phyloP scores from a whole-genome alignment of 2,888 invertebrate genomes.

The Matsumyia berberina region DNA sequence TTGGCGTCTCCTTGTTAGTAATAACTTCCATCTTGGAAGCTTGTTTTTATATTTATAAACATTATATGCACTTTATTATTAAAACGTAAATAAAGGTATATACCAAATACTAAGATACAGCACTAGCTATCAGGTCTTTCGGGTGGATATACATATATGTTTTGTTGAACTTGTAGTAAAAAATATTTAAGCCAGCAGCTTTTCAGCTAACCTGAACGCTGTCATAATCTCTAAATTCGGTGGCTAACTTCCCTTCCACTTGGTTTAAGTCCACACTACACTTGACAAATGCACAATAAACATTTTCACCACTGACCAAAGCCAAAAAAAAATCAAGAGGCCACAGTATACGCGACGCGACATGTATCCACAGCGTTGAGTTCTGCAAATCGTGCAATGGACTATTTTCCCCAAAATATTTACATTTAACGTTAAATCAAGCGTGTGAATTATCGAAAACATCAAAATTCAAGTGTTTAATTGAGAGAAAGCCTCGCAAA shows the following conservation, averaged over 20 bases:
- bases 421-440: slow-evolving; percentile 14
- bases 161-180: too few relatives aligned
- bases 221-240: not conserved
- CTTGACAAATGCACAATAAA: slow-evolving; percentile 38
- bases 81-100: too few relatives aligned
- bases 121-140: too few relatives aligned
- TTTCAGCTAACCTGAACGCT: not conserved
- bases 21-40: too few relatives aligned
- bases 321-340: slow-evolving; percentile 51
- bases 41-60: too few relatives aligned
- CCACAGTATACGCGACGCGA: slow-evolving; percentile 71
- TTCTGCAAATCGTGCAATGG: slow-evolving; percentile 54
- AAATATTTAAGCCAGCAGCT: not conserved
- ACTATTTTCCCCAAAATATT: slow-evolving; percentile 32
- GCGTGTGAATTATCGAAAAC: slow-evolving; percentile 19
- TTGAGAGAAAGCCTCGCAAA: slow-evolving; percentile 37
- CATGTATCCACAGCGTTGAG: slow-evolving; percentile 67
- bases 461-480: slow-evolving; percentile 41
- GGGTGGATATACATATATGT: too few relatives aligned
- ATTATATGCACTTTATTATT: too few relatives aligned
- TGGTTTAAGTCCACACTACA: slow-evolving; percentile 16
- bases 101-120: too few relatives aligned
- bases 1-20: too few relatives aligned
- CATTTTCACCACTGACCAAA: slow-evolving; percentile 39
- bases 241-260: not conserved